Evolutionary conservation across 2,113 vertebrate species (phyloP).

Genomic region (Notechis scutatus): DNA sequence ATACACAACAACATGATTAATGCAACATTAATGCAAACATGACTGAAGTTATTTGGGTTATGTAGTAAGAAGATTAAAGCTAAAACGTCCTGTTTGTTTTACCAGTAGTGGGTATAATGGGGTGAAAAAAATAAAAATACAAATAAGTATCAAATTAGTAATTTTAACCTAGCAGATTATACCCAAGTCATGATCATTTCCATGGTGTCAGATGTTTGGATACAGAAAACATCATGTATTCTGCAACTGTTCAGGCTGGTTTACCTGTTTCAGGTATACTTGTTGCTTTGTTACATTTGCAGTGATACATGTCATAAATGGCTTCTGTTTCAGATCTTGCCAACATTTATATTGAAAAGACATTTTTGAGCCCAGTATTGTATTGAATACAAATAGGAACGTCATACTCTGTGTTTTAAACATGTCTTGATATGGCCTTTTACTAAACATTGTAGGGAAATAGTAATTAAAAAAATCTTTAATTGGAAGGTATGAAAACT

Average conservation of each 20-base stretch:
- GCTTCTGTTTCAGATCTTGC: conserved; percentile 10
- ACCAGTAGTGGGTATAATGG: conserved; percentile 77
- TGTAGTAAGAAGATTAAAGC: conserved; percentile 98
- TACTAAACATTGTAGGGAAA: background rate
- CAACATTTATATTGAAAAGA: background rate
- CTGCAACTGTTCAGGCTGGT: conserved; percentile 14
- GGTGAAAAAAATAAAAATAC: conserved; percentile 68
- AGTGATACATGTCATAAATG: background rate
- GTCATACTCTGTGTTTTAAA: background rate
- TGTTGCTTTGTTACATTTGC: conserved; percentile 1
- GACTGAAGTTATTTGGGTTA: conserved; percentile 99
- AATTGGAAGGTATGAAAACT: background rate
- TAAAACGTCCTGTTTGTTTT: conserved; percentile 98
- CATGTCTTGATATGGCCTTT: background rate
- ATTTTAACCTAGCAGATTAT: conserved; percentile 39
- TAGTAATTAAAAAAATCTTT: background rate
- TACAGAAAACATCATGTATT: conserved; percentile 13
- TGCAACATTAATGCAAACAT: conserved; percentile 99
- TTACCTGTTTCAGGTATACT: conserved; percentile 30
- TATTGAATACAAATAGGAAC: background rate
- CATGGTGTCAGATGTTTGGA: conserved; percentile 2
- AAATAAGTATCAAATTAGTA: conserved; percentile 68
- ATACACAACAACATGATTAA: conserved; percentile 99
- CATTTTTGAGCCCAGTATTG: background rate
- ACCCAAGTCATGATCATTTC: conserved; percentile 41